Percentiles rank a stretch among this genome's conserved stretches.
phyloP scores from a whole-genome alignment of 1,140 invertebrate species.

The Hetaerina americana region DNA sequence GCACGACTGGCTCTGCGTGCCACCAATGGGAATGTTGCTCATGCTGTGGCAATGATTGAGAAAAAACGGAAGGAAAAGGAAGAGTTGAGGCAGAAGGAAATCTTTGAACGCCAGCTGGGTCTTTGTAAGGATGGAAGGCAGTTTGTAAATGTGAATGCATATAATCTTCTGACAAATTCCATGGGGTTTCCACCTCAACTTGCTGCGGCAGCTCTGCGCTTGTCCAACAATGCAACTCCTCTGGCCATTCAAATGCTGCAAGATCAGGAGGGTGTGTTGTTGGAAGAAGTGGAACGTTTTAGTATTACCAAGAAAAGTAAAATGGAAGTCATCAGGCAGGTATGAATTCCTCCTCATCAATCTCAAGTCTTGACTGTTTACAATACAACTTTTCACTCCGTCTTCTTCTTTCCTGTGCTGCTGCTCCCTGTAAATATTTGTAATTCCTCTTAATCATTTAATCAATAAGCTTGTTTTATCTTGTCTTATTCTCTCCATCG shows the following conservation, averaged over 20 bases:
- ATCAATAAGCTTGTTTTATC: too few relatives aligned
- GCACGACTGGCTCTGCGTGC: slow-evolving; percentile 50
- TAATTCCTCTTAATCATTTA: too few relatives aligned
- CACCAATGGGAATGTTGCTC: slow-evolving; percentile 39
- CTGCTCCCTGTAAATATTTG: too few relatives aligned
- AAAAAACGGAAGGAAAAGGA: slow-evolving; percentile 36
- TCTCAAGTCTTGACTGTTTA: too few relatives aligned
- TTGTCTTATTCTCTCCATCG: too few relatives aligned
- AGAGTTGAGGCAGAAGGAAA: slow-evolving; percentile 34
- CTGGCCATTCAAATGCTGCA: slow-evolving; percentile 48
- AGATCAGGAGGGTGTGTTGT: slow-evolving; percentile 36
- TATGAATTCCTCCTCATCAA: too few relatives aligned
- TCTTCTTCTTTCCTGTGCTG: too few relatives aligned
- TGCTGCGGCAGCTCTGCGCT: slow-evolving; percentile 41
- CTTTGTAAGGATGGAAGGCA: slow-evolving; percentile 32
- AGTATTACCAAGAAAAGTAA: neutral
- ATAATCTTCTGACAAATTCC: slow-evolving; percentile 36
- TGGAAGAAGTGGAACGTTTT: neutral
- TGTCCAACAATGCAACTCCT: slow-evolving; percentile 49
- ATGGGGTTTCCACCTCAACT: slow-evolving; percentile 50
- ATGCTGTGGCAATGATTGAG: slow-evolving; percentile 48
- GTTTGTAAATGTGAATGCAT: slow-evolving; percentile 36
- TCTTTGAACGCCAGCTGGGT: slow-evolving; percentile 32
- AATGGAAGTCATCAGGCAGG: neutral
- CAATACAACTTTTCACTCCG: too few relatives aligned